These are phyloP conservation scores for Sinelater perroti DNA, from an alignment of 2,888 invertebrate species.

Conservation along the genomic window DNA sequence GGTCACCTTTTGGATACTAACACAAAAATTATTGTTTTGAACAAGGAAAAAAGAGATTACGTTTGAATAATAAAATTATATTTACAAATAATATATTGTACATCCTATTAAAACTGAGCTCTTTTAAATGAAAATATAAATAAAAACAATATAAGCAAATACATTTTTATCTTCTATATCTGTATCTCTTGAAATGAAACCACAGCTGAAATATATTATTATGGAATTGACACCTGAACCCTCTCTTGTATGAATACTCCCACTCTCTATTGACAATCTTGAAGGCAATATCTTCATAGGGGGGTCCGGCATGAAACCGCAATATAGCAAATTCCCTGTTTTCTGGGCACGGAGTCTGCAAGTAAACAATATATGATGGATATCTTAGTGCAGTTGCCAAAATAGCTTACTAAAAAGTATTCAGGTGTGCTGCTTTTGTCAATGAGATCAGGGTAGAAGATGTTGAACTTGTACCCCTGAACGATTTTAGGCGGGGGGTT, in stretches of 20 bases:
- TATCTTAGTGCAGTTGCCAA: conserved; percentile 89
- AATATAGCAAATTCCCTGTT: conserved; percentile 95
- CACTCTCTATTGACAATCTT: conserved; percentile 99
- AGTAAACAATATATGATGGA: conserved; percentile 38
- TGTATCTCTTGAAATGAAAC: conserved; percentile 99
- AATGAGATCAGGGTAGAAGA: conserved; percentile 98
- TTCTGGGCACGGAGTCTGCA: conserved; percentile 87
- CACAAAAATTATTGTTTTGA: too few relatives aligned
- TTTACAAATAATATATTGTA: too few relatives aligned
- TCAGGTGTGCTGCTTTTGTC: conserved; percentile 92
- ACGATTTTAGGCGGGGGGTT: conserved; percentile 99
- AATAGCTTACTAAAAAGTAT: conserved; percentile 84
- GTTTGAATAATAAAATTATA: too few relatives aligned
- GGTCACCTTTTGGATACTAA: too few relatives aligned
- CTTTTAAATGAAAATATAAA: too few relatives aligned
- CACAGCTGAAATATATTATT: conserved; percentile 99
- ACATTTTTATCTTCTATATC: conserved; percentile 79
- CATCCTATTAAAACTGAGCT: too few relatives aligned
- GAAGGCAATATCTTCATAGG: conserved; percentile 99
- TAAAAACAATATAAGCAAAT: neutral
- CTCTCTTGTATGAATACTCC: conserved; percentile 98
- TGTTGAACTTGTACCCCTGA: conserved; percentile 99
- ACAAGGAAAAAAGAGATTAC: too few relatives aligned
- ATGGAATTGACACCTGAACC: conserved; percentile 98
- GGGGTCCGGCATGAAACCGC: conserved; percentile 97